phyloP scores from a whole-genome alignment of 2,113 vertebrate species.

The Rhinoderma darwinii region DNA sequence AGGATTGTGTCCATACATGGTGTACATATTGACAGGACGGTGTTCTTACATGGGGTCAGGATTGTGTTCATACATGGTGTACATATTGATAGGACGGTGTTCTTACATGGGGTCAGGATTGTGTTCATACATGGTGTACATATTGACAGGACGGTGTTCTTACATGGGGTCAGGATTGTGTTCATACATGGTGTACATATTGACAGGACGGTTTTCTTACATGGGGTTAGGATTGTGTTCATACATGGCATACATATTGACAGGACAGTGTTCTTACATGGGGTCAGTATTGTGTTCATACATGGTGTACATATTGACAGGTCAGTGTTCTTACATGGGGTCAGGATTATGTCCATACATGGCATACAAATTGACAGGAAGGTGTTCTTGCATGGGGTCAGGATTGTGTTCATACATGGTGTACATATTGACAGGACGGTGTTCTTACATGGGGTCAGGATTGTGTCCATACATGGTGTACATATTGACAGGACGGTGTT shows the following conservation, averaged over 20 bases:
- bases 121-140: background rate
- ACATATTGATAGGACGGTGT: background rate
- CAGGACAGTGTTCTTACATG: too few species aligned
- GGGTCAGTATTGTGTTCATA: background rate
- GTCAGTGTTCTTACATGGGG: background rate
- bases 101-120: background rate
- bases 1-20: background rate
- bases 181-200: background rate
- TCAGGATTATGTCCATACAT: background rate
- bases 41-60: background rate
- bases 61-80: background rate
- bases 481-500: background rate
- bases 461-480: background rate
- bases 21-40: background rate
- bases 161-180: background rate
- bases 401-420: background rate
- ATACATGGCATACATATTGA: slow-evolving; percentile 1
- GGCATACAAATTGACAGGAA: background rate
- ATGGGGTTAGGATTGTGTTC: background rate
- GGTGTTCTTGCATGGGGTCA: background rate
- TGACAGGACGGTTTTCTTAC: background rate
- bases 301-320: background rate
- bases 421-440: slow-evolving; percentile 7
- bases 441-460: too few species aligned
- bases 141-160: slow-evolving; percentile 17